A percentile compares a stretch with the other conserved stretches of the same genome.
These are phyloP conservation scores for Lepeophtheirus nordmannii DNA, from an alignment of 2,888 invertebrate species.

Conservation along the genomic window DNA sequence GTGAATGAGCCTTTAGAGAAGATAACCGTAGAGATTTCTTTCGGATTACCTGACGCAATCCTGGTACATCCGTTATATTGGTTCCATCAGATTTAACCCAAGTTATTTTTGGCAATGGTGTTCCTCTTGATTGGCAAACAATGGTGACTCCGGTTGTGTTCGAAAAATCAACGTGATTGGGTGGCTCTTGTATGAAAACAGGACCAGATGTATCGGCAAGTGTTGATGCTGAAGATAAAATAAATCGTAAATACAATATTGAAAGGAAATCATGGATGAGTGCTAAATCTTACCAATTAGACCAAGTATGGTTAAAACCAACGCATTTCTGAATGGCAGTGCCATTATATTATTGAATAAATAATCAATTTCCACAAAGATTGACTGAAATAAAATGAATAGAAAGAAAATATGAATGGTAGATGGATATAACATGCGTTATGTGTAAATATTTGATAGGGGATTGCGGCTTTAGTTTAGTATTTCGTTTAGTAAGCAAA, in stretches of 20 bases:
- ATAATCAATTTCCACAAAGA: too few species aligned
- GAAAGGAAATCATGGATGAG: background rate
- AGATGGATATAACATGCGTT: too few species aligned
- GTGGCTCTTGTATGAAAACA: constrained; percentile 77
- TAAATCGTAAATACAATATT: background rate
- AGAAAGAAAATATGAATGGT: too few species aligned
- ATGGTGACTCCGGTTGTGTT: constrained; percentile 84
- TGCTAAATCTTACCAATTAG: background rate
- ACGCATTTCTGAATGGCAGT: too few species aligned
- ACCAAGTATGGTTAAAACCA: background rate
- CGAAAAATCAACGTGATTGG: constrained; percentile 78
- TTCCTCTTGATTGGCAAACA: constrained; percentile 77
- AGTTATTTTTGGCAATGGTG: constrained; percentile 75
- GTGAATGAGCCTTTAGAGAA: background rate
- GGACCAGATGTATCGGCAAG: constrained; percentile 45
- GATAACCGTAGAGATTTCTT: background rate
- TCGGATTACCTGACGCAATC: constrained; percentile 53
- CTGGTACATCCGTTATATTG: constrained; percentile 77
- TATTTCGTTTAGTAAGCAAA: too few species aligned
- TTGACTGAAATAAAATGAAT: too few species aligned
- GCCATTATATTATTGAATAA: too few species aligned
- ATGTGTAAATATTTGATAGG: too few species aligned
- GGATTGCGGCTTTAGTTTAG: too few species aligned
- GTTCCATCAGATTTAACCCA: constrained; percentile 83
- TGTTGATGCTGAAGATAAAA: background rate